Conservation (phyloP, 2,888 invertebrate species). For the Yponomeuta sedellus region DNA sequence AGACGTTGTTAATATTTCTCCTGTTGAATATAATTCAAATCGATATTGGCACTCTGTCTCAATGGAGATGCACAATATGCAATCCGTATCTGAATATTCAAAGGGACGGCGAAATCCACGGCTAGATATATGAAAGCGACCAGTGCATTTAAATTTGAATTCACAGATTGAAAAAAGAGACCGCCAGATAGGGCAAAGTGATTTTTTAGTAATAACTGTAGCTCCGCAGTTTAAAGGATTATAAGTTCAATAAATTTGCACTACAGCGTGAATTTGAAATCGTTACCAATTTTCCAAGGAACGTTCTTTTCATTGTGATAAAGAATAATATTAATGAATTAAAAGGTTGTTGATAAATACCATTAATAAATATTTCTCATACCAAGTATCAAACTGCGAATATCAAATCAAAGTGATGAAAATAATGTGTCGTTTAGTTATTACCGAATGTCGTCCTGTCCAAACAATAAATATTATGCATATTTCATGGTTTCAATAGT, state of each 20-base stretch:
- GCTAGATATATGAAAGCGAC: not conserved
- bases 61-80: constrained; percentile 10
- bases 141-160: not conserved
- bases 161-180: not conserved
- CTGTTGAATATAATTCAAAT: not conserved
- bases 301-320: too few relatives aligned
- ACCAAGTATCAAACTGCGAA: too few relatives aligned
- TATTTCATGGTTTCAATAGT: too few relatives aligned
- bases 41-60: constrained; percentile 6
- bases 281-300: too few relatives aligned
- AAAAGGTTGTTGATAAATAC: too few relatives aligned
- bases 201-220: not conserved
- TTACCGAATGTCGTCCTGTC: too few relatives aligned
- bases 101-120: not conserved
- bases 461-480: too few relatives aligned
- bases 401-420: too few relatives aligned
- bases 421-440: too few relatives aligned
- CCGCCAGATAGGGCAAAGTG: not conserved
- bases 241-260: not conserved
- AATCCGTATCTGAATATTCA: constrained; percentile 10
- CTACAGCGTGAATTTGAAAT: too few relatives aligned
- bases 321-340: too few relatives aligned
- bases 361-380: too few relatives aligned
- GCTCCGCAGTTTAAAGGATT: not conserved
- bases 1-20: not conserved